Evolutionary conservation across 2,113 vertebrate species (phyloP).

Genomic region (Dasyornis broadbenti): DNA sequence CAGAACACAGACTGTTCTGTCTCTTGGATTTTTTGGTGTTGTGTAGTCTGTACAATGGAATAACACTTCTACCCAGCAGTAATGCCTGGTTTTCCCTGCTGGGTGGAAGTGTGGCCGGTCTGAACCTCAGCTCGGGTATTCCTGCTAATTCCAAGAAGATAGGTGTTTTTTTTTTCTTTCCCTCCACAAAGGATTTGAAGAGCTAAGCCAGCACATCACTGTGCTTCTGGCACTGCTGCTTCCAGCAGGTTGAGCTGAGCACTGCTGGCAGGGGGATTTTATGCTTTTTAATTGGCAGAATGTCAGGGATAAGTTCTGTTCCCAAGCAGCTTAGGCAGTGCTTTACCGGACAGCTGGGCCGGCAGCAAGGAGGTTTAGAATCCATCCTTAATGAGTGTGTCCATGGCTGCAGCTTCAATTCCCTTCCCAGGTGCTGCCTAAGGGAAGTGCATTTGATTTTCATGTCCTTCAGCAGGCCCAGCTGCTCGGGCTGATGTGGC

Average conservation of each 20-base stretch:
- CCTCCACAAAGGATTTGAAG: neutral
- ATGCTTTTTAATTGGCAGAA: constrained; percentile 4
- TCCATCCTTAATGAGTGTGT: neutral
- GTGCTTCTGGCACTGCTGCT: neutral
- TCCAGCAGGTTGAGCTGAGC: neutral
- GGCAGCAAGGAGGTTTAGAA: neutral
- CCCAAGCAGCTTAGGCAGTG: neutral
- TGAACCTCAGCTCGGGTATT: neutral
- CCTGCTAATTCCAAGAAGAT: neutral
- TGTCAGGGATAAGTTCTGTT: neutral
- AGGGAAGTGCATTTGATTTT: neutral
- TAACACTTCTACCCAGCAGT: neutral
- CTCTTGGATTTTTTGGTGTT: neutral
- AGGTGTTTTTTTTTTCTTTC: neutral
- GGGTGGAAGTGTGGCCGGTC: neutral
- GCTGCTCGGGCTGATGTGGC: neutral
- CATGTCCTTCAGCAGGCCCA: neutral
- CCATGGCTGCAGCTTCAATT: neutral
- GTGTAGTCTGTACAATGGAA: neutral
- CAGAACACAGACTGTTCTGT: constrained; percentile 26
- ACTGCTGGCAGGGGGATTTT: neutral
- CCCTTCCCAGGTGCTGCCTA: neutral
- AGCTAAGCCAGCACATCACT: neutral
- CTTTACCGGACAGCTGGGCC: neutral
- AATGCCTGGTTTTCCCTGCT: neutral